Conservation (phyloP, 2,888 invertebrate genomes). For the Pinctada fucata region DNA sequence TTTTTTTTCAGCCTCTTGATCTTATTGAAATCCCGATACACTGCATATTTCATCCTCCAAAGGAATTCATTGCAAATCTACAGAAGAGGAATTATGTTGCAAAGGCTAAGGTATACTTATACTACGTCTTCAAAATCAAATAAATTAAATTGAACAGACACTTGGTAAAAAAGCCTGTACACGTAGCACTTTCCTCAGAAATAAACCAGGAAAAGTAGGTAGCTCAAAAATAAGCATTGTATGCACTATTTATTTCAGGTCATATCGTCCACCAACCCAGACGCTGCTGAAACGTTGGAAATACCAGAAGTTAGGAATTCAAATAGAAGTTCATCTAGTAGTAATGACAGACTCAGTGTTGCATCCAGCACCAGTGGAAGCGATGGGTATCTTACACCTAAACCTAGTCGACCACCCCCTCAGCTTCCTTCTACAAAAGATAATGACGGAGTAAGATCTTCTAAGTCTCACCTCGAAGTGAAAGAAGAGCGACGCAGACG, state of each 20-base stretch:
- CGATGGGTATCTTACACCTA: not conserved
- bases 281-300: not conserved
- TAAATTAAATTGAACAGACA: too few relatives aligned
- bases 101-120: conserved; percentile 32
- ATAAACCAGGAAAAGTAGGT: too few relatives aligned
- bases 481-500: too few relatives aligned
- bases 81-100: conserved; percentile 36
- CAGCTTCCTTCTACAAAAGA: not conserved
- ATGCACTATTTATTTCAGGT: not conserved
- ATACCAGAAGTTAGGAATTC: not conserved
- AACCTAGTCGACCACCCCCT: not conserved
- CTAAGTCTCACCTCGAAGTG: too few relatives aligned
- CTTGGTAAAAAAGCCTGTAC: too few relatives aligned
- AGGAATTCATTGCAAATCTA: conserved; percentile 36
- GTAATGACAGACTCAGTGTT: not conserved
- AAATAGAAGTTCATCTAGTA: not conserved
- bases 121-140: too few relatives aligned
- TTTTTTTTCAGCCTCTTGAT: conserved; percentile 14
- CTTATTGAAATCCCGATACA: conserved; percentile 20
- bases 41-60: conserved; percentile 40
- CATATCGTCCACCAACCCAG: not conserved
- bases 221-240: not conserved
- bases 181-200: too few relatives aligned
- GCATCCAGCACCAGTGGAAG: not conserved
- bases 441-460: too few relatives aligned